Percentiles rank a stretch among this genome's conserved stretches.
phyloP scores from a whole-genome alignment of 2,888 invertebrate genomes.

The Idaea straminata region DNA sequence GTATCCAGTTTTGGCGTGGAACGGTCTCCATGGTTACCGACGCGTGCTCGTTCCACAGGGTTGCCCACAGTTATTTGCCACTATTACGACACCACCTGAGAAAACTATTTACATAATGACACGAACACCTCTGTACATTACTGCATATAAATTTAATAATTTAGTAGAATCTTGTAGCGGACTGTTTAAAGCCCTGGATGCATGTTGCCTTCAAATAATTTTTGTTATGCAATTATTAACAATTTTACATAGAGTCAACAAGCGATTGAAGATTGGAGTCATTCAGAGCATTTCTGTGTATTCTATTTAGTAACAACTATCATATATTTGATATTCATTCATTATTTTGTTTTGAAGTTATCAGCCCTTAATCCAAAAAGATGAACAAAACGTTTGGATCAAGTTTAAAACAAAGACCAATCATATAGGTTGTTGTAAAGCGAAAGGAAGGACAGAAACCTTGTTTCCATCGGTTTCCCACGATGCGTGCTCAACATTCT shows the following conservation, averaged over 20 bases:
- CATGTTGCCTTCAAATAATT: constrained; percentile 1
- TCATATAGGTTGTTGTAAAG: constrained; percentile 47
- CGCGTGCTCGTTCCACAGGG: constrained; percentile 65
- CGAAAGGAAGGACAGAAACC: constrained; percentile 67
- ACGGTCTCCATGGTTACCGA: constrained; percentile 49
- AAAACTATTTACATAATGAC: constrained; percentile 62
- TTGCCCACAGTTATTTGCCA: constrained; percentile 52
- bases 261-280: no score
- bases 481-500: constrained; percentile 47
- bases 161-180: constrained; percentile 9
- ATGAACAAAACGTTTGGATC: constrained; percentile 38
- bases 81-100: constrained; percentile 61
- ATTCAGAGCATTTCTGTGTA: no score
- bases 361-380: constrained; percentile 11
- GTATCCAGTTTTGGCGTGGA: constrained; percentile 20
- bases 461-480: constrained; percentile 66
- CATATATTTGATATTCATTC: background rate
- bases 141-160: constrained; percentile 9
- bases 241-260: no score
- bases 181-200: background rate
- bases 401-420: constrained; percentile 56
- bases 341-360: background rate
- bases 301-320: no score
- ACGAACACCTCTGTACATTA: constrained; percentile 25
- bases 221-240: no score